Evolutionary conservation across 2,888 invertebrate genomes (phyloP).

Genomic region (Euplagia quadripunctaria): DNA sequence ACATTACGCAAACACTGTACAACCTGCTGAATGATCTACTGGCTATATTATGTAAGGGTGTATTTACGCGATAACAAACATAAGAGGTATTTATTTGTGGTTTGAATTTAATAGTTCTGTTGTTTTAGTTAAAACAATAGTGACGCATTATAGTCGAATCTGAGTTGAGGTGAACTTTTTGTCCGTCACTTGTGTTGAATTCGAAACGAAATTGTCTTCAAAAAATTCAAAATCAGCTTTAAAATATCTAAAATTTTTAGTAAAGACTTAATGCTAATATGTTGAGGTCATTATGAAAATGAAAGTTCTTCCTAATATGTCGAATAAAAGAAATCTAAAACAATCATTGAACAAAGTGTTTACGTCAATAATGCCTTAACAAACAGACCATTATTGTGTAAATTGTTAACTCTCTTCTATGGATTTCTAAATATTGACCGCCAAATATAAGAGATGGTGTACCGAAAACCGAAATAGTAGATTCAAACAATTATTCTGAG

Average conservation of each 20-base stretch:
- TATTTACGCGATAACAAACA: not conserved
- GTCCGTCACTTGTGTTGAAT: not conserved
- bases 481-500: too few species aligned
- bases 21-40: conserved; percentile 7
- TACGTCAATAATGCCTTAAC: too few species aligned
- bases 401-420: not conserved
- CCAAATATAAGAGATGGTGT: not conserved
- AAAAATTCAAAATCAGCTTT: not conserved
- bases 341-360: too few species aligned
- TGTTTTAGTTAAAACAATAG: too few species aligned
- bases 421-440: not conserved
- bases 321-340: too few species aligned
- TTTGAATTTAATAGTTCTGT: not conserved
- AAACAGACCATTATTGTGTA: not conserved
- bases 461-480: too few species aligned
- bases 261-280: too few species aligned
- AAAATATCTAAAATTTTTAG: too few species aligned
- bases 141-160: too few species aligned
- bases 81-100: not conserved
- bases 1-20: conserved; percentile 4
- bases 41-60: not conserved
- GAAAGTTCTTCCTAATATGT: too few species aligned
- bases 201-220: not conserved
- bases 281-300: too few species aligned
- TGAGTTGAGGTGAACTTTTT: too few species aligned